A percentile compares a stretch with the other conserved stretches of the same genome.
These are phyloP conservation scores for Brenthis daphne DNA, from an alignment of 2,888 invertebrate species.

Conservation along the genomic window DNA sequence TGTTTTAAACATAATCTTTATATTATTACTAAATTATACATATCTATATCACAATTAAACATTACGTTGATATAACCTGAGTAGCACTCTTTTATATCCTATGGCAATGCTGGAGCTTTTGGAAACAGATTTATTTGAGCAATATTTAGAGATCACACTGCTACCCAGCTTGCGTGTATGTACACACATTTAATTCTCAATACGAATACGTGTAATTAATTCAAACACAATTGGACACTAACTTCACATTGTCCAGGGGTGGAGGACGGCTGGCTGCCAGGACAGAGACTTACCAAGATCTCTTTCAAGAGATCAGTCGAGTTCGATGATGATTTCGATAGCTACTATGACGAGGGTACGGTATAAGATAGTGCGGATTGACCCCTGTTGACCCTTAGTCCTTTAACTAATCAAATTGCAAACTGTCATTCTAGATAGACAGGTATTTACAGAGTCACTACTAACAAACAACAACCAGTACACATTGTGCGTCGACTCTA, in stretches of 20 bases:
- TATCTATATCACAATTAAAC: too few relatives aligned
- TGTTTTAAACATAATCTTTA: too few relatives aligned
- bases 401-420: constrained; percentile 44
- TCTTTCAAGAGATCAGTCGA: constrained; percentile 77
- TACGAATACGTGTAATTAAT: constrained; percentile 44
- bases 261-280: constrained; percentile 79
- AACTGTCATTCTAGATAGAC: constrained; percentile 37
- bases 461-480: constrained; percentile 43
- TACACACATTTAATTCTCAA: constrained; percentile 38
- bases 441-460: constrained; percentile 41
- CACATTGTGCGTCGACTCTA: constrained; percentile 20
- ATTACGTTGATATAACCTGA: background rate
- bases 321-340: constrained; percentile 80
- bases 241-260: constrained; percentile 74
- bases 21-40: too few relatives aligned
- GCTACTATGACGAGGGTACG: constrained; percentile 76
- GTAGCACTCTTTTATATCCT: constrained; percentile 2
- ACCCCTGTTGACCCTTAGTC: constrained; percentile 62
- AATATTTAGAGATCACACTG: constrained; percentile 14
- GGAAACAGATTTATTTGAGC: background rate
- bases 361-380: constrained; percentile 68
- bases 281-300: constrained; percentile 79
- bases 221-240: constrained; percentile 61
- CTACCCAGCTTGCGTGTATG: constrained; percentile 25
- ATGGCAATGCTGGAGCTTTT: constrained; percentile 12